A percentile compares a stretch with the other conserved stretches of the same genome.
phyloP scores from a whole-genome alignment of 1,140 invertebrate genomes.

The Ganaspis sp. region DNA sequence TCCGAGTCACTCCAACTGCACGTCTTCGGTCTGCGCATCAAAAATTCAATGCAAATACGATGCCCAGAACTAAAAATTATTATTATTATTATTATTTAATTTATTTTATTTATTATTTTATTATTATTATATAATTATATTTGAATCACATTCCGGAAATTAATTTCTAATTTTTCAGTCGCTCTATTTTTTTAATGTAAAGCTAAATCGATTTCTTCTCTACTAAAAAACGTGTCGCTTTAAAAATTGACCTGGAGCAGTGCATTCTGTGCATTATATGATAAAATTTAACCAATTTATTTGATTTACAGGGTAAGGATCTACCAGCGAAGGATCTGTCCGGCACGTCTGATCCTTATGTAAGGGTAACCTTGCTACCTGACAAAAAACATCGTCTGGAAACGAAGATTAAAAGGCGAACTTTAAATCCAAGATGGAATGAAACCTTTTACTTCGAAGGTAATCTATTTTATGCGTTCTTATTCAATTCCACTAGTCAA shows the following conservation, averaged over 20 bases:
- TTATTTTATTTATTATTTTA: no score
- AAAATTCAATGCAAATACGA: no score
- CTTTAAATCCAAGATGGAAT: slow-evolving; percentile 97
- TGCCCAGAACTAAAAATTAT: no score
- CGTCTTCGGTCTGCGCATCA: no score
- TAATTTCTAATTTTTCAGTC: no score
- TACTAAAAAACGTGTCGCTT: background rate
- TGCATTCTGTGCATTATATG: slow-evolving; percentile 14
- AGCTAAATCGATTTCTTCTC: no score
- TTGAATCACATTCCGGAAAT: no score
- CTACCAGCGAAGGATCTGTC: slow-evolving; percentile 95
- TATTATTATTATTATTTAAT: no score
- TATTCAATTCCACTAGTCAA: background rate
- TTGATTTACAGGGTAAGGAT: slow-evolving; percentile 87
- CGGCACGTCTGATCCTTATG: slow-evolving; percentile 95
- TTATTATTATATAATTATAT: no score
- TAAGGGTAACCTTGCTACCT: slow-evolving; percentile 93
- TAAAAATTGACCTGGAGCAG: background rate
- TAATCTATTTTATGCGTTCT: slow-evolving; percentile 62
- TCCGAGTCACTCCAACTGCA: no score
- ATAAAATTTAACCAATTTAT: slow-evolving; percentile 28
- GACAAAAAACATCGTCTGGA: slow-evolving; percentile 97
- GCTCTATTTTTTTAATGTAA: no score
- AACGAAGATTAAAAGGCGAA: slow-evolving; percentile 97
- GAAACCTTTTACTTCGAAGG: slow-evolving; percentile 99